Base-by-base conservation (phyloP, 30 jellyfish, hydroid and myxozoan genomes). In the Aurelia aurita complex sp. Pacific region DNA sequence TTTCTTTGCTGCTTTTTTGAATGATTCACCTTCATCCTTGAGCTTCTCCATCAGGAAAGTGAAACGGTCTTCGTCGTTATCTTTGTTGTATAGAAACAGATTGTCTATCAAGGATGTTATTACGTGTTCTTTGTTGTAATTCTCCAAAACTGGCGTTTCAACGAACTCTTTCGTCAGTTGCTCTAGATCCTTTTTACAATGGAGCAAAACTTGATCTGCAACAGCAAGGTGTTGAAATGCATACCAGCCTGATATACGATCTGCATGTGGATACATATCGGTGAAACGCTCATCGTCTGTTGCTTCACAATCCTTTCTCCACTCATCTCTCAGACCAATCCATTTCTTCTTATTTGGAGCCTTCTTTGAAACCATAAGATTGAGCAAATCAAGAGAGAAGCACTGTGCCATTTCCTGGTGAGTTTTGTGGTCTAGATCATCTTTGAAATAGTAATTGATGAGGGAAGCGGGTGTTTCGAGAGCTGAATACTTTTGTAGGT, bases 391-490 rank as follows among this genome's bases (percentile, higher is more conserved):
- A 0, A 3, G 46, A 1, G 91, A 82, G 60, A 82, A 71, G 8
- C 2, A 5, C 2, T 33, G 51, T 40, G 77, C 61, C 8, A 59
- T 10, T 5, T 57, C 91, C 10, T 57, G 79, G 63, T 69, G 32
- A 4, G 85, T 82, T 33, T 5, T 1, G 4, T 9, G 14, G 2
- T 82, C 63, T 62, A 36, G 60, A n/a, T n/a, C n/a, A n/a, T n/a
- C n/a, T n/a, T 18, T 50, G 29, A 69, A 46, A 35, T 82, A 70
- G 51, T 71, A 40, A 1, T 79, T 55, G n/a, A 82, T 62, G 1
- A 82, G 64, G 3, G 85, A 53, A 1, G 91, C 91, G n/a, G 91
- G 91, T 43, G 85, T 70, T 14, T 64, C 83, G 6, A 69, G 8
- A 54, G 32, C 60, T 17, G 91, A 60, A 40, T 82, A 69, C 50